Evolutionary conservation across 1,140 invertebrate species (phyloP), one percentile per base, ranked within the genome.

Genomic region (Drosophila ohnishii): DNA sequence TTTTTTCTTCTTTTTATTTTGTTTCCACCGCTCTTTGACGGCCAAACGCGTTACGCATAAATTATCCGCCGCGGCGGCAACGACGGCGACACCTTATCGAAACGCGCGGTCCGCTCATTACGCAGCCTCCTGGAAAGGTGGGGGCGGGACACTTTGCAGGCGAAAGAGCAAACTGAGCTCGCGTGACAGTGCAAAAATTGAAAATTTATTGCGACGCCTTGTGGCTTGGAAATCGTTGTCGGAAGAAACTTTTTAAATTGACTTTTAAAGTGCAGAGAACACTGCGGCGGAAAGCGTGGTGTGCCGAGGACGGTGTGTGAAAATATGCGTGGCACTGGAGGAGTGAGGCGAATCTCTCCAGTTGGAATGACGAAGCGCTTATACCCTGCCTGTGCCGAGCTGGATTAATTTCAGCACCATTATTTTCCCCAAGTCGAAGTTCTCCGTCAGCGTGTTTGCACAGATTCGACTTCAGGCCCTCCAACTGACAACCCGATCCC

Each of bases 121-220:
- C 75, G 71, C 78, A 72, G 71, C 66, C 75, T 57, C 63, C 66
- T 39, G 55, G 71, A 34, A 48, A 63, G 34, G 39, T 32, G 64
- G 39, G 32, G 55, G 32, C n/a, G 32, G 56, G 28, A 19, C 40
- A 39, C 53, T 45, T 32, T 14, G 14, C n/a, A 34, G 51, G 48
- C 30, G 28, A 37, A 48, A 60, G 34, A 58, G 56, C 42, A 40
- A 70, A 70, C 42, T 50, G 44, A 64, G 42, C 32, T 86, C 75
- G 83, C 72, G 75, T 87, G 83, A 83, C 83, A 87, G 72, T 44
- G 75, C 76, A 80, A 76, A 87, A 87, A 87, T 87, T 80, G 72
- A 88, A 87, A 87, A 87, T 87, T 87, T 88, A 87, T 87, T 87
- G 84, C 67, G 51, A 78, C 78, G 78, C 78, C 67, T 80, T 80